These are phyloP conservation scores for Dissostichus mawsoni DNA, from an alignment of 2,113 vertebrate genomes.

Conservation along the genomic window DNA sequence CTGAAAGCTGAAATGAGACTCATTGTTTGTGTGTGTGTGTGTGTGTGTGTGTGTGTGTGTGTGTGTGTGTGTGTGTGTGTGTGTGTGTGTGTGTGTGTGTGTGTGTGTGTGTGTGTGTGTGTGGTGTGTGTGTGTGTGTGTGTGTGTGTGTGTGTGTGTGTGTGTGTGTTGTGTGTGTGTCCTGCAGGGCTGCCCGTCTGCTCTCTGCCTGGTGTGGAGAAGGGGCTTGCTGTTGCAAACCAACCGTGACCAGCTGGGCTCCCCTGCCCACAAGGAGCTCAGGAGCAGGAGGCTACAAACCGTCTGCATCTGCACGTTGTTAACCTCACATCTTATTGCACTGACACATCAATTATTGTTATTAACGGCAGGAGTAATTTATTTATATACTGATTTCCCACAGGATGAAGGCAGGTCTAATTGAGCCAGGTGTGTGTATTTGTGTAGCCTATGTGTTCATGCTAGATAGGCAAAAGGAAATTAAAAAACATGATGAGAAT, in stretches of 20 bases:
- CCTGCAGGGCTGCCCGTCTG: constrained; percentile 73
- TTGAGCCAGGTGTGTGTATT: constrained; percentile 73
- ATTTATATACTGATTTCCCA: constrained; percentile 81
- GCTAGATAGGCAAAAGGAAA: constrained; percentile 36
- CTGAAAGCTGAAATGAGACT: constrained; percentile 32
- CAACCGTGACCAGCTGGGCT: constrained; percentile 75
- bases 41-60: neutral
- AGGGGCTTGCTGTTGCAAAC: constrained; percentile 54
- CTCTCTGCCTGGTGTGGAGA: constrained; percentile 64
- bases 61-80: too few species aligned
- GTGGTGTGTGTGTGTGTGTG: too few species aligned
- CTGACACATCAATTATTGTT: constrained; percentile 84
- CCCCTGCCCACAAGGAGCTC: constrained; percentile 49
- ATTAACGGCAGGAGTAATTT: constrained; percentile 78
- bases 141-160: neutral
- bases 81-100: too few species aligned
- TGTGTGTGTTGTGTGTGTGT: constrained; percentile 18
- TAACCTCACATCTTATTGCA: constrained; percentile 79
- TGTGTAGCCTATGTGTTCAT: constrained; percentile 33
- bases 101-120: too few species aligned
- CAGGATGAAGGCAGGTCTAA: constrained; percentile 65
- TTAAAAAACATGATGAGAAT: constrained; percentile 32
- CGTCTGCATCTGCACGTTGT: constrained; percentile 72
- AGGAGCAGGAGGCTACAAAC: constrained; percentile 54
- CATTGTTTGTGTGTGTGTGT: too few species aligned